Conservation (phyloP, 2,888 invertebrate genomes). For the Thereva nobilitata region DNA sequence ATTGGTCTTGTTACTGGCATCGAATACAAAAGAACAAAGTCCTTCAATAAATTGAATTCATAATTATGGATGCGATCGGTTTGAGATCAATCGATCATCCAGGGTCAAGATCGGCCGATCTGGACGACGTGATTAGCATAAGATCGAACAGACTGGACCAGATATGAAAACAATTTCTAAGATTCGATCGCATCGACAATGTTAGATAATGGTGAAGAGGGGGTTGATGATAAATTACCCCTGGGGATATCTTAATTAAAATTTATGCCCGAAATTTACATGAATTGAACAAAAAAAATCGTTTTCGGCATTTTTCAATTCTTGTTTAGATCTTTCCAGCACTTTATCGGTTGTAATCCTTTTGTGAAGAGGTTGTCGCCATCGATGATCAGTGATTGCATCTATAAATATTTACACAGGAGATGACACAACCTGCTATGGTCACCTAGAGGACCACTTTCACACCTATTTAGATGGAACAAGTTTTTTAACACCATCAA, state of each 20-base stretch:
- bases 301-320: constrained; percentile 16
- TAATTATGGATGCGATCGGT: constrained; percentile 33
- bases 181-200: constrained; percentile 21
- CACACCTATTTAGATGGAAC: constrained; percentile 26
- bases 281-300: constrained; percentile 19
- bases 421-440: constrained; percentile 26
- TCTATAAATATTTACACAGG: constrained; percentile 32
- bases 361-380: constrained; percentile 26
- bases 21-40: constrained; percentile 15
- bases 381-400: constrained; percentile 25
- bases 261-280: constrained; percentile 34
- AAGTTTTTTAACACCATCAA: constrained; percentile 10
- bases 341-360: constrained; percentile 15
- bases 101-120: constrained; percentile 22
- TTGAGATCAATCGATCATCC: constrained; percentile 36
- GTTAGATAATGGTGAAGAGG: constrained; percentile 4
- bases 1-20: not conserved
- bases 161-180: constrained; percentile 29
- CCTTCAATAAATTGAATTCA: constrained; percentile 35
- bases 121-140: constrained; percentile 35
- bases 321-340: constrained; percentile 9
- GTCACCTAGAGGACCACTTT: constrained; percentile 17
- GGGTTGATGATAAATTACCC: constrained; percentile 37
- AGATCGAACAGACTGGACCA: constrained; percentile 19
- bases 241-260: constrained; percentile 37